Evolutionary conservation across 92 coral and sea anemone species (phyloP).

Genomic region (Zoanthus gigantus): DNA sequence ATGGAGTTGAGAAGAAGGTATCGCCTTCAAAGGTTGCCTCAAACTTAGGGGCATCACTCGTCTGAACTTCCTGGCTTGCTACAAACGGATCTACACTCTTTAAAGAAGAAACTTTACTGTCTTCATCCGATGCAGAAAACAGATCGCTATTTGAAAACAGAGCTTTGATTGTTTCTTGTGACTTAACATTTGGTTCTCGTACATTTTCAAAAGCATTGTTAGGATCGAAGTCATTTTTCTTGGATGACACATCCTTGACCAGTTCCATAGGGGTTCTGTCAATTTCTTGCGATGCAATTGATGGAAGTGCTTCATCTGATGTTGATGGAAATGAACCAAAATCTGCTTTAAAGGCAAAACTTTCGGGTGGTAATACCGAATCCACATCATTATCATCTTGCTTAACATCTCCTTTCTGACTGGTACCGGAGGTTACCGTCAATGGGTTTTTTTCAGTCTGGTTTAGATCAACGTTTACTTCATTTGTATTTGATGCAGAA

Average conservation of each 20-base stretch:
- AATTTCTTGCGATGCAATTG: neutral
- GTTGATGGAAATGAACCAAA: conserved; percentile 6
- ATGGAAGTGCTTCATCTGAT: conserved; percentile 22
- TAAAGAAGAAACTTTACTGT: conserved; percentile 17
- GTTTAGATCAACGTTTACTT: neutral
- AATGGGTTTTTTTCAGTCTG: neutral
- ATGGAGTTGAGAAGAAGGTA: conserved; percentile 36
- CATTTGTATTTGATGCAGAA: neutral
- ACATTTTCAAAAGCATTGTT: neutral
- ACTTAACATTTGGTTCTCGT: neutral
- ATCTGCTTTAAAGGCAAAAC: conserved; percentile 9
- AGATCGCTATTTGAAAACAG: conserved; percentile 15
- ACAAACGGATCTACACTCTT: conserved; percentile 78
- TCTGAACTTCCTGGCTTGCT: conserved; percentile 50
- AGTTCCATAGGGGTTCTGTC: neutral
- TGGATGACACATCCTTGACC: neutral
- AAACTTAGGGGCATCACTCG: conserved; percentile 54
- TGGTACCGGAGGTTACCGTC: neutral
- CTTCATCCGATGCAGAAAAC: conserved; percentile 11
- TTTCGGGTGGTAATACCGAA: neutral
- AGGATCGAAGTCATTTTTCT: neutral
- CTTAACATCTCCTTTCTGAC: neutral
- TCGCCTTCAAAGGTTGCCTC: conserved; percentile 70
- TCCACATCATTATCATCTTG: neutral
- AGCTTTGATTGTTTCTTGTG: conserved; percentile 5